These are phyloP conservation scores for Cremastobaeus sp. DNA, from an alignment of 2,888 invertebrate species.

Conservation along the genomic window DNA sequence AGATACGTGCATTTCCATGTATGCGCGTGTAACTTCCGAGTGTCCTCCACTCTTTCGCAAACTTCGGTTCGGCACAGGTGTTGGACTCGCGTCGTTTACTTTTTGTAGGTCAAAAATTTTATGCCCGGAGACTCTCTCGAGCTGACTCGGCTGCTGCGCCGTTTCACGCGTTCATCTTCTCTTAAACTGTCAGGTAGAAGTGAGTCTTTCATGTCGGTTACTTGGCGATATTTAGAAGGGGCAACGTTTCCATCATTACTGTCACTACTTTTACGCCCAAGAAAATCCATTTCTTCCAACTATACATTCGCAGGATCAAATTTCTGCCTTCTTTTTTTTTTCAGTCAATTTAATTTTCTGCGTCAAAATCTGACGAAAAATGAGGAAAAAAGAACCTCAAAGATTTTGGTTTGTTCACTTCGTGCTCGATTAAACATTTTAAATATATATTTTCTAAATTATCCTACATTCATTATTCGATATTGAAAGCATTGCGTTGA, in stretches of 20 bases:
- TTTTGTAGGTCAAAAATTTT: constrained; percentile 71
- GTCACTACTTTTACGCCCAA: constrained; percentile 35
- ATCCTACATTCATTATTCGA: too few species aligned
- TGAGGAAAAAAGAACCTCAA: too few species aligned
- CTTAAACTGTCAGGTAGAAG: constrained; percentile 6
- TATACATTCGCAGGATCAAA: background rate
- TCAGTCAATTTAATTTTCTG: background rate
- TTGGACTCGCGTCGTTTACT: constrained; percentile 53
- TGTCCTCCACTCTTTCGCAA: constrained; percentile 53
- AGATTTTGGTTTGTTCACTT: too few species aligned
- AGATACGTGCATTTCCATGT: constrained; percentile 30
- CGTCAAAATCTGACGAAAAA: too few species aligned
- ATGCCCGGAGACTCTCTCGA: constrained; percentile 54
- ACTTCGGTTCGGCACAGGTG: constrained; percentile 53
- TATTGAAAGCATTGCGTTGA: too few species aligned
- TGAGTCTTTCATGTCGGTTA: constrained; percentile 3
- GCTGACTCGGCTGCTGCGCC: constrained; percentile 20
- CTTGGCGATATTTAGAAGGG: constrained; percentile 33
- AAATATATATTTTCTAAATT: too few species aligned
- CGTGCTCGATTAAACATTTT: too few species aligned
- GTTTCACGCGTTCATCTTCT: constrained; percentile 37
- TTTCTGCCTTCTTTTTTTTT: background rate
- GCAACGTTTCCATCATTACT: constrained; percentile 35
- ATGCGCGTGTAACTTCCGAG: constrained; percentile 44
- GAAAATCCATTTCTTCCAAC: constrained; percentile 6